Conservation (phyloP, 2,888 invertebrate species). For the Oscheius sp. region DNA sequence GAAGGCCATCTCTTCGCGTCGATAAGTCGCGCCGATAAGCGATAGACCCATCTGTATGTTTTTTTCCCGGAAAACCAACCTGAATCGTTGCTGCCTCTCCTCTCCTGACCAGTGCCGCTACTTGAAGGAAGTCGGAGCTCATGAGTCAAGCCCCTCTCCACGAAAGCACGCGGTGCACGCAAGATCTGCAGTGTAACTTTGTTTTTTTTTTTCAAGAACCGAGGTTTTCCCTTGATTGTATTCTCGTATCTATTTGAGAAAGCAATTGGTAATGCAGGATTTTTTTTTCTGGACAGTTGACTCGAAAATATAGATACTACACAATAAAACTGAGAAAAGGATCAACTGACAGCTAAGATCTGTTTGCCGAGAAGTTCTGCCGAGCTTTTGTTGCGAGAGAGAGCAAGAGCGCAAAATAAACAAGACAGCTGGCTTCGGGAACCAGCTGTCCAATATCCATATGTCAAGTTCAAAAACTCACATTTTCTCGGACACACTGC, state of each 20-base stretch:
- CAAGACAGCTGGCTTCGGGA: not conserved
- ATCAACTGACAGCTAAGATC: slow-evolving; percentile 4
- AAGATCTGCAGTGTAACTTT: slow-evolving; percentile 12
- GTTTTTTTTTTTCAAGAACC: not conserved
- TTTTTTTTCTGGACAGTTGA: not conserved
- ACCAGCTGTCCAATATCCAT: not conserved
- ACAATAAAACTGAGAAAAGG: slow-evolving; percentile 3
- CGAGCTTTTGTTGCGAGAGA: not conserved
- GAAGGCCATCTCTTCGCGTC: slow-evolving; percentile 8
- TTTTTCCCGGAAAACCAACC: slow-evolving; percentile 2
- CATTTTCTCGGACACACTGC: slow-evolving; percentile 12
- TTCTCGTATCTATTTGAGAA: not conserved
- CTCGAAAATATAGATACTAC: not conserved
- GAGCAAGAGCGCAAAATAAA: not conserved
- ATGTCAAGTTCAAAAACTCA: not conserved
- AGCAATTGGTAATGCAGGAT: not conserved
- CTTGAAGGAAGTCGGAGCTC: slow-evolving; percentile 2
- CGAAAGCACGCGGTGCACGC: slow-evolving; percentile 10
- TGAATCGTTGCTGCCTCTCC: slow-evolving; percentile 25
- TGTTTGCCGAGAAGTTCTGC: slow-evolving; percentile 13
- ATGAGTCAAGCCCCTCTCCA: slow-evolving; percentile 13
- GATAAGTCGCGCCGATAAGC: slow-evolving; percentile 11
- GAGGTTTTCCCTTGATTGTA: not conserved
- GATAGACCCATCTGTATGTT: not conserved
- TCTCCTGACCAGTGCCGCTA: not conserved